Percentiles rank a stretch among this genome's conserved stretches.
phyloP scores from a whole-genome alignment of 2,797 vertebrate species.

The Petrocephalus schoutedeni region DNA sequence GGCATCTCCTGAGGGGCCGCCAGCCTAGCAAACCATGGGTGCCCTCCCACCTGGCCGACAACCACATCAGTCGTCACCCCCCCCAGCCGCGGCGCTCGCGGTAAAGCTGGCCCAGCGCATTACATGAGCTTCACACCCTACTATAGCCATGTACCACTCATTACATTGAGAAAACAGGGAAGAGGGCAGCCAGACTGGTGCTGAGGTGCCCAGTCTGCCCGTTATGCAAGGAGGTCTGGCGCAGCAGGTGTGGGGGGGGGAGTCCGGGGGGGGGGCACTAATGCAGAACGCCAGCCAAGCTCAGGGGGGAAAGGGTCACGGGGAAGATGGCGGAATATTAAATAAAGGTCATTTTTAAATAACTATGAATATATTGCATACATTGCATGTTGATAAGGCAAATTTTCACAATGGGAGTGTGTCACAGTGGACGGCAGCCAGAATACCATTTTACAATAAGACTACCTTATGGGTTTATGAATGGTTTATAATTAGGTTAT shows the following conservation, averaged over 20 bases:
- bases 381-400: neutral
- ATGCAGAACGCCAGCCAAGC: neutral
- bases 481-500: neutral
- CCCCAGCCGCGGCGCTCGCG: neutral
- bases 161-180: neutral
- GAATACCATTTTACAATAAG: neutral
- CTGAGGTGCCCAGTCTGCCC: neutral
- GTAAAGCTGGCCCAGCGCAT: neutral
- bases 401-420: neutral
- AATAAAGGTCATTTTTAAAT: neutral
- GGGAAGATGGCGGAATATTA: neutral
- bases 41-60: neutral
- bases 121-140: neutral
- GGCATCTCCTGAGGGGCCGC: neutral
- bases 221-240: conserved; percentile 8
- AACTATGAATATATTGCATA: neutral
- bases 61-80: neutral
- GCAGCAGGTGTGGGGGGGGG: neutral
- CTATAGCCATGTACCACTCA: neutral
- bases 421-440: neutral
- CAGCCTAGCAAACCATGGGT: neutral
- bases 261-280: neutral
- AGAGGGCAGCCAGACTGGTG: neutral
- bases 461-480: neutral
- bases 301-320: neutral